Conservation (phyloP, 2,888 invertebrate species). For the Tipula lateralis region DNA sequence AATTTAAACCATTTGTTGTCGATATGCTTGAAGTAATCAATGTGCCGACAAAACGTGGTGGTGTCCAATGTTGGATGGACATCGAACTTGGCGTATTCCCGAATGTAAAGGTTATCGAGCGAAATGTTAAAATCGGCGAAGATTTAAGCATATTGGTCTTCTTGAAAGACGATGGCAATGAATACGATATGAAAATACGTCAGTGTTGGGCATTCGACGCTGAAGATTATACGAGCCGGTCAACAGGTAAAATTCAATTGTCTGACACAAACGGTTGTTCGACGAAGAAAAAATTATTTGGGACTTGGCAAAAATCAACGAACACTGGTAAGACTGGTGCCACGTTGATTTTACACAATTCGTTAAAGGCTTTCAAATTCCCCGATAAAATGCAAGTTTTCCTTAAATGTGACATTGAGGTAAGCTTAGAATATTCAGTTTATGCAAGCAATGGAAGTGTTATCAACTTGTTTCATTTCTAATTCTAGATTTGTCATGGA, state of each 20-base stretch:
- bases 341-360: conserved; percentile 61
- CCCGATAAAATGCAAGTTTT: conserved; percentile 68
- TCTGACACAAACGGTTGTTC: conserved; percentile 65
- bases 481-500: conserved; percentile 40
- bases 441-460: neutral
- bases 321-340: conserved; percentile 57
- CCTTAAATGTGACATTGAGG: conserved; percentile 69
- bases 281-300: conserved; percentile 61
- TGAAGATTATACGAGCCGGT: conserved; percentile 56
- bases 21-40: conserved; percentile 66
- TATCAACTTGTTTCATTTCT: neutral
- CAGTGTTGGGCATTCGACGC: conserved; percentile 71
- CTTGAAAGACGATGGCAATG: conserved; percentile 58
- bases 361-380: conserved; percentile 67
- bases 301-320: conserved; percentile 58
- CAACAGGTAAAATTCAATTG: conserved; percentile 58
- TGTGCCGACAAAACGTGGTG: conserved; percentile 59
- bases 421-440: conserved; percentile 42
- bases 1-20: conserved; percentile 57
- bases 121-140: conserved; percentile 64
- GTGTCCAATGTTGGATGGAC: conserved; percentile 73
- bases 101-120: conserved; percentile 58
- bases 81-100: conserved; percentile 67
- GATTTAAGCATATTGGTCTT: conserved; percentile 65
- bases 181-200: conserved; percentile 63